phyloP scores from a whole-genome alignment of 1,140 invertebrate species.

The Carposina sasakii region DNA sequence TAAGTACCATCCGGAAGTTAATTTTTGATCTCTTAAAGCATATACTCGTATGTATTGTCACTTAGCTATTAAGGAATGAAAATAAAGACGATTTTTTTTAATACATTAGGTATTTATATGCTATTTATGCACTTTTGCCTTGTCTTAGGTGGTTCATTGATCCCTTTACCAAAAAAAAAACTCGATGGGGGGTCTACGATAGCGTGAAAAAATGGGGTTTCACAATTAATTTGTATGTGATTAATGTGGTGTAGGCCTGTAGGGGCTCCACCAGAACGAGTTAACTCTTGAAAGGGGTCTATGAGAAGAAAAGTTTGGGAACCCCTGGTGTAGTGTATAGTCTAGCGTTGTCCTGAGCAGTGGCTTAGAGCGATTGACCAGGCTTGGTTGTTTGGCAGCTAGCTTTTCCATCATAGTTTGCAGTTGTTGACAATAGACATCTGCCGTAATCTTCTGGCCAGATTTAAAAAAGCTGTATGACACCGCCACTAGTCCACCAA shows the following conservation, averaged over 20 bases:
- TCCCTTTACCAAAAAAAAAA: not conserved
- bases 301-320: not conserved
- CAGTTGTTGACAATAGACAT: slow-evolving; percentile 1
- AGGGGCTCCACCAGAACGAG: not conserved
- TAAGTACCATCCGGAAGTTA: slow-evolving; percentile 14
- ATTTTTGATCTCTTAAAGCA: not conserved
- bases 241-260: not conserved
- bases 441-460: not conserved
- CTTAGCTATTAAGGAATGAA: too few species aligned
- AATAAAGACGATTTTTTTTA: too few species aligned
- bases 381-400: slow-evolving; percentile 2
- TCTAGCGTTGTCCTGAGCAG: not conserved
- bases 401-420: slow-evolving; percentile 9
- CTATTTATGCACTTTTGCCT: not conserved
- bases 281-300: not conserved
- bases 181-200: not conserved
- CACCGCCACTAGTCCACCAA: not conserved
- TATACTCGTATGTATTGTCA: too few species aligned
- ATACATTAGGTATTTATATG: too few species aligned
- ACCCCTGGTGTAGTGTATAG: not conserved
- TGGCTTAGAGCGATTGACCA: slow-evolving; percentile 6
- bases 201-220: not conserved
- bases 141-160: not conserved
- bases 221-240: not conserved
- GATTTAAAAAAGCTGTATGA: not conserved